phyloP scores from a whole-genome alignment of 1,140 invertebrate genomes.

The Rhopalosiphum maidis region DNA sequence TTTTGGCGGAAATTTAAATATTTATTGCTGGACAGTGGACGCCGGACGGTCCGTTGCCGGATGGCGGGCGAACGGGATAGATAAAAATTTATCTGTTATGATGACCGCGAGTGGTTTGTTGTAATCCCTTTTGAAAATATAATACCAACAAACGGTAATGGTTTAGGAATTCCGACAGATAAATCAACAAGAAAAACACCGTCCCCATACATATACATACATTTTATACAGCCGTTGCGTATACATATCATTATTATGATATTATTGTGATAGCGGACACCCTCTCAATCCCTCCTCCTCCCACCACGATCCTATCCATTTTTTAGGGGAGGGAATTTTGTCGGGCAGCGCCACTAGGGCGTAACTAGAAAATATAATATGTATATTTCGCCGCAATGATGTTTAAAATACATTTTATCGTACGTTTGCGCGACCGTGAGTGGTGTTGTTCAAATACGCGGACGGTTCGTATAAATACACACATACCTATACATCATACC shows the following conservation, averaged over 20 bases:
- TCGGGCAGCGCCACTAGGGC: slow-evolving; percentile 23
- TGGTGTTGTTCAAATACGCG: neutral
- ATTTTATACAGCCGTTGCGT: slow-evolving; percentile 6
- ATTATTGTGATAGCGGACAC: neutral
- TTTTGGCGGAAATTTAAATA: slow-evolving; percentile 50
- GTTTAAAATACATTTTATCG: slow-evolving; percentile 35
- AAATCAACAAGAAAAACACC: slow-evolving; percentile 56
- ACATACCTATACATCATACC: neutral
- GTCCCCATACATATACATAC: neutral
- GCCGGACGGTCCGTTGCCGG: neutral
- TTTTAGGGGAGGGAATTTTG: slow-evolving; percentile 34
- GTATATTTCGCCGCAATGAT: neutral
- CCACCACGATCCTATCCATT: neutral
- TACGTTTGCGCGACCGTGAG: neutral
- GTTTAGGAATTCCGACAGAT: slow-evolving; percentile 53
- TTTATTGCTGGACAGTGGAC: neutral
- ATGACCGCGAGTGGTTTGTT: neutral
- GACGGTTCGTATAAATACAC: neutral
- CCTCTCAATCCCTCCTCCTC: neutral
- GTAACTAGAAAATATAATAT: slow-evolving; percentile 44
- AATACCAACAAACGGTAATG: slow-evolving; percentile 51
- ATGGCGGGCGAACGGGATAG: neutral
- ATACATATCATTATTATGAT: neutral
- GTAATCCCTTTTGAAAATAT: slow-evolving; percentile 57
- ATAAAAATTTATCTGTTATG: slow-evolving; percentile 48